Percentiles rank a stretch among this genome's conserved stretches.
Conservation (phyloP, 1,140 invertebrate species). For the Palaemon carinicauda region DNA sequence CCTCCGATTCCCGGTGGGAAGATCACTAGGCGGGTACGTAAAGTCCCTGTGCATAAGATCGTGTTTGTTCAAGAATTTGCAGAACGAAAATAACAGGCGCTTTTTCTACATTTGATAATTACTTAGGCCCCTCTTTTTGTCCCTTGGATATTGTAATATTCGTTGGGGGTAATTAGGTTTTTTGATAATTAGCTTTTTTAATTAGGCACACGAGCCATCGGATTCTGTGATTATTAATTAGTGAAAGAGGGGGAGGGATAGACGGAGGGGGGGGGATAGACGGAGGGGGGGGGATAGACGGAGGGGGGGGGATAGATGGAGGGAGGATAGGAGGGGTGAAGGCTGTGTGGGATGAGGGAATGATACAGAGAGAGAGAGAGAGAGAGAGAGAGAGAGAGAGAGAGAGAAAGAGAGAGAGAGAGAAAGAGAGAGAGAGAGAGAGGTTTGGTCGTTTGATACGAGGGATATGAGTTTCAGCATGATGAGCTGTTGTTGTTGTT, state of each 20-base stretch:
- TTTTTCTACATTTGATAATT: background rate
- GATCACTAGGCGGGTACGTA: background rate
- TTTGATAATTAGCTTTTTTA: slow-evolving; percentile 29
- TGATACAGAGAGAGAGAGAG: background rate
- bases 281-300: background rate
- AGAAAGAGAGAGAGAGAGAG: background rate
- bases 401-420: background rate
- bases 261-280: background rate
- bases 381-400: background rate
- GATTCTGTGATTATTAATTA: slow-evolving; percentile 9
- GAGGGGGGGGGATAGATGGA: background rate
- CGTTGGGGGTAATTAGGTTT: slow-evolving; percentile 1
- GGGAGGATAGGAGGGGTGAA: background rate
- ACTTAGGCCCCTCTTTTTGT: background rate
- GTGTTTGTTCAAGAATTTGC: background rate
- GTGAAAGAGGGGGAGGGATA: background rate
- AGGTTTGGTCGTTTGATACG: background rate
- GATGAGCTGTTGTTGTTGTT: too few species aligned
- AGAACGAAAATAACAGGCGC: too few species aligned
- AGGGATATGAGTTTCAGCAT: too few species aligned
- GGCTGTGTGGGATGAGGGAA: background rate
- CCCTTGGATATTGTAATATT: background rate
- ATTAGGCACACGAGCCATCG: slow-evolving; percentile 5
- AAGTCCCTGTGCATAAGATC: background rate
- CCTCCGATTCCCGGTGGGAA: background rate